These are phyloP conservation scores for Bambusicola thoracicus DNA, from an alignment of 2,113 vertebrate species.

Conservation along the genomic window DNA sequence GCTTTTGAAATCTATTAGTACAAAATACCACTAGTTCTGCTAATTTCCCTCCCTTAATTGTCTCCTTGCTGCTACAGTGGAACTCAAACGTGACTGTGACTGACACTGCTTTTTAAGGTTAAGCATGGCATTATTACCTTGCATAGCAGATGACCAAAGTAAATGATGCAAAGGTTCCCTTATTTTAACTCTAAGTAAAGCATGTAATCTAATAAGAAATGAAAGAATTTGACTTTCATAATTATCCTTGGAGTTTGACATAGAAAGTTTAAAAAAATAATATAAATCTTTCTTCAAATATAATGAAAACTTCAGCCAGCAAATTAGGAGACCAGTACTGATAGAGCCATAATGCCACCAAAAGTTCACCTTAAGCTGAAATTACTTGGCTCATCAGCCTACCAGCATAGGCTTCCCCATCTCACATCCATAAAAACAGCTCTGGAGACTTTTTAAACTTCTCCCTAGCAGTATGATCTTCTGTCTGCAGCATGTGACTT, in stretches of 20 bases:
- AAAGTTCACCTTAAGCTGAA: neutral
- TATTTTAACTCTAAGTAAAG: conserved; percentile 4
- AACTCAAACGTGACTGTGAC: conserved; percentile 3
- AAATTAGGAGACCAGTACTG: neutral
- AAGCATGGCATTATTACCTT: neutral
- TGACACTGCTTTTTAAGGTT: conserved; percentile 1
- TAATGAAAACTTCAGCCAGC: neutral
- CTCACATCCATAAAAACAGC: neutral
- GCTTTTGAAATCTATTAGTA: neutral
- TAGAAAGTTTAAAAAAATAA: neutral
- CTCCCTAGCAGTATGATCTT: neutral
- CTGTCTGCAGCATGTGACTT: neutral
- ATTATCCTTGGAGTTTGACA: neutral
- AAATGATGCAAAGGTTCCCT: neutral
- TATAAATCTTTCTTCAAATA: neutral
- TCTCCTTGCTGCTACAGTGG: neutral
- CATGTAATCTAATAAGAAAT: conserved; percentile 8
- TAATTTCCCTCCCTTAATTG: neutral
- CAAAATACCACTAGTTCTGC: neutral
- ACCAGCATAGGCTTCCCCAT: neutral
- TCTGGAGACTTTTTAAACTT: neutral
- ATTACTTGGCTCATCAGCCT: neutral
- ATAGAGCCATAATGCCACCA: neutral
- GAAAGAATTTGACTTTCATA: neutral
- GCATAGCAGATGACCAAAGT: conserved; percentile 33